Percentiles rank a stretch among this genome's conserved stretches.
These are phyloP conservation scores for Dynastes hyllus DNA, from an alignment of 2,888 invertebrate species.

Conservation along the genomic window DNA sequence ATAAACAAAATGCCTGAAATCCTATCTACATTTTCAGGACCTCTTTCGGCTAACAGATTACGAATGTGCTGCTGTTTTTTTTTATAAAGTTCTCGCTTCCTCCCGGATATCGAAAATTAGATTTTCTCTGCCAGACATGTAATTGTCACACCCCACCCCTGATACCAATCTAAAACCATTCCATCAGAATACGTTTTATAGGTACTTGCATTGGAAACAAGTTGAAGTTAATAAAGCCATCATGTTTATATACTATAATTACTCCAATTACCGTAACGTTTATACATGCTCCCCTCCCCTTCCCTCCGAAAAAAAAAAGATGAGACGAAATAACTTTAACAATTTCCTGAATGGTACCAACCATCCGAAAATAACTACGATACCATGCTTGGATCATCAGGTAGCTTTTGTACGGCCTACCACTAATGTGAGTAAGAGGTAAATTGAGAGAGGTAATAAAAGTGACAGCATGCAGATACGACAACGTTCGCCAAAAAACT, in stretches of 20 bases:
- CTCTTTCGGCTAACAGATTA: no score
- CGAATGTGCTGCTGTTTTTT: no score
- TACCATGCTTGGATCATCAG: background rate
- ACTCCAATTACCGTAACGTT: background rate
- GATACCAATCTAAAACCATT: no score
- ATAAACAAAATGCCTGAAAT: no score
- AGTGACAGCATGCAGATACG: slow-evolving; percentile 9
- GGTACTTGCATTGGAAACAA: no score
- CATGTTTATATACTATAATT: slow-evolving; percentile 1
- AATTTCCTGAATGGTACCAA: background rate
- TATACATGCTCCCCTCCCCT: background rate
- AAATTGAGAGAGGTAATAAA: background rate
- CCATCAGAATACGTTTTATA: no score
- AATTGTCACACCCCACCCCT: no score
- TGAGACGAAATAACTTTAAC: background rate
- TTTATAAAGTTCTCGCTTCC: no score
- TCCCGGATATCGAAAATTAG: no score
- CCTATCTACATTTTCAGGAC: no score
- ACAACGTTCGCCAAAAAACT: background rate
- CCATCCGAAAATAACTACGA: background rate
- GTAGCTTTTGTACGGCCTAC: background rate
- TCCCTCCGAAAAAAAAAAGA: background rate
- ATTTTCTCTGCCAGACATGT: no score
- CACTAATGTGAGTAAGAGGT: background rate
- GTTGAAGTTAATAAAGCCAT: slow-evolving; percentile 4